Base-by-base conservation (phyloP, 2,113 vertebrate genomes). In the Lepus americanus region DNA sequence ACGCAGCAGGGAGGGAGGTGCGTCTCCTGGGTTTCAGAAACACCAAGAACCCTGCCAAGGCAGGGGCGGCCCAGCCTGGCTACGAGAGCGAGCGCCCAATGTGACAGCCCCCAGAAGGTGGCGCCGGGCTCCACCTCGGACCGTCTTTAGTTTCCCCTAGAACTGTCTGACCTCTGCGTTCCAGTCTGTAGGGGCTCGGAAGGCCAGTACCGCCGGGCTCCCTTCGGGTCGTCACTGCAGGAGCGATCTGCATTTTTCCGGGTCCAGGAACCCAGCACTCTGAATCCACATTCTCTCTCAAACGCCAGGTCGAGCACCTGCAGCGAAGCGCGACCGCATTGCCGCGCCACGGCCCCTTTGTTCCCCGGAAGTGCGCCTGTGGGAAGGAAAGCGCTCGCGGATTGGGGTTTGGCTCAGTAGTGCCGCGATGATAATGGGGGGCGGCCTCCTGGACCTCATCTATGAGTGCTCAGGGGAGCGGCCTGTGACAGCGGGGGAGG, bases 391-490 rank as follows among this genome's bases (percentile, higher is more conserved):
- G 95, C 90, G 61, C 36, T 0, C 4, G 6, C 33, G 6, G 6
- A 10, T 8, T 0, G 8, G 1, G 9, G 33, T 66, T 12, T 0
- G 36, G 4, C 0, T 73, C 44, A 44, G 44, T 44, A 91, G 49
- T 10, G n/a, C 49, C 5, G 81, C 9, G 0, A 97, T 96, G 97
- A 95, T 97, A 87, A 39, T 95, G 0, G 93, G 95, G 8, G 97
- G 96, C 7, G 96, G 97, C 31, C 96, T 97, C 44, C 94, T 99
- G 78, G 98, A 99, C 0, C 98, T 99, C 69, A 98, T 99, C 63
- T 99, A 98, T 61, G 98, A 98, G 87, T 98, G 98, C 61, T 98
- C 98, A 0, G 98, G 98, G 64, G 99, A 99, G 95, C 98, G 98
- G 92, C 98, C 98, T 1, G 97, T 98, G 83, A 99, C 98, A 1